Base-by-base conservation (phyloP, 1,140 invertebrate species). In the Drosophila ironensis region DNA sequence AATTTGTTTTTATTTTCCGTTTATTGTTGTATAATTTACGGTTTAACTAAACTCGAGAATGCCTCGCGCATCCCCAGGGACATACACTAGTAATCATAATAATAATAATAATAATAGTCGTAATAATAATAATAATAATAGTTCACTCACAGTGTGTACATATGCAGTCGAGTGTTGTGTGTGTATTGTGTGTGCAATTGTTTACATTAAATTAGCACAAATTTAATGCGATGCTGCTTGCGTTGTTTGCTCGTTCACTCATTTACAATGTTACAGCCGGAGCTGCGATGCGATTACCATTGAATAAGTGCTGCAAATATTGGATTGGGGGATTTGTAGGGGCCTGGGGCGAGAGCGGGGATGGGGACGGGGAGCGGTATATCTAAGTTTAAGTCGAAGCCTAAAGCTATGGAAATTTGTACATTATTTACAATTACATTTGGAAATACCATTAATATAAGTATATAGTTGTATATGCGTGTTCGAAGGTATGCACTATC, bases 381-480 rank as follows among this genome's bases (percentile, higher is more conserved):
- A 33, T 70, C 72, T 75, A 70, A 64, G 60, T 56, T 75, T 76
- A 70, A 63, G 56, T 75, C 48, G 38, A 69, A 69, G 61, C 72
- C 78, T 82, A 82, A 72, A 84, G 59, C 78, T 82, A 78, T 82
- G 78, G 70, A 84, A 84, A 84, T 84, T 84, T 84, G 78, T 84
- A 84, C 78, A 84, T 84, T 84, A 84, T 84, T 84, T 84, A 84
- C 78, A 86, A 28, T 76, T 75, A 81, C 77, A 81, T 77, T 82
- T 86, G 80, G 63, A 72, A 81, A 81, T 72, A 72, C 61, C 82
- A 63, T 84, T 70, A 72, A 72, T 72, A 69, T 51, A 71, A 40
- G 54, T 57, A 38, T 69, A 44, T 45, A 38, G n/a, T n/a, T 12
- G 30, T 57, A 14, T 57, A 33, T 69, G 38, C 19, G 22, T 54